A percentile compares a stretch with the other conserved stretches of the same genome.
Conservation (phyloP, 2,797 vertebrate species). For the Typhlichthys eigenmanni region DNA sequence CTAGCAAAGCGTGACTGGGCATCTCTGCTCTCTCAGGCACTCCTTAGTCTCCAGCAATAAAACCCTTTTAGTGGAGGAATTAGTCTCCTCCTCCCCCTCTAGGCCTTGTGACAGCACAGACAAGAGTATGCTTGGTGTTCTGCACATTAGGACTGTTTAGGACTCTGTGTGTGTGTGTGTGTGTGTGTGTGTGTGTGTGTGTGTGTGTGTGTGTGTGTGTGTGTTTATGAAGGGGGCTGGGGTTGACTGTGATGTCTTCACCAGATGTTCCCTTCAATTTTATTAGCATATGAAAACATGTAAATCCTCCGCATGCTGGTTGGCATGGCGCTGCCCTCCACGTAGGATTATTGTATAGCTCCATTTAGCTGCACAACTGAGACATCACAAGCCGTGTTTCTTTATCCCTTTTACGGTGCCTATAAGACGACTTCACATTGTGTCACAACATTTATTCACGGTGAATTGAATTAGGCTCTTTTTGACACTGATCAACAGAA, state of each 20-base stretch:
- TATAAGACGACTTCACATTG: no score
- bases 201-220: constrained; percentile 1
- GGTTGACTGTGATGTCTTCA: constrained; percentile 50
- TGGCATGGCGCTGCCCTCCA: constrained; percentile 40
- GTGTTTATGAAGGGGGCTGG: no score
- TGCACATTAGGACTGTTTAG: constrained; percentile 53
- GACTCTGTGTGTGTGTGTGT: constrained; percentile 5
- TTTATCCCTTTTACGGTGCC: constrained; percentile 23
- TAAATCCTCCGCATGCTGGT: constrained; percentile 41
- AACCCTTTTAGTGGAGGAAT: constrained; percentile 63
- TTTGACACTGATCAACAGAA: no score
- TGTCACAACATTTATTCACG: no score
- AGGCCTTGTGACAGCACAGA: constrained; percentile 60
- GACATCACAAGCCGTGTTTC: constrained; percentile 47
- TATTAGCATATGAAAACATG: constrained; percentile 63
- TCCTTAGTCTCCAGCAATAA: constrained; percentile 66
- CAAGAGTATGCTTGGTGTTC: constrained; percentile 53
- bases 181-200: constrained; percentile 7
- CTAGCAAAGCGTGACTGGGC: constrained; percentile 65
- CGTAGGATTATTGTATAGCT: constrained; percentile 59
- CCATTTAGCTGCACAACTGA: constrained; percentile 49
- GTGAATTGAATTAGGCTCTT: no score
- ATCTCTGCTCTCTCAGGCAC: constrained; percentile 40
- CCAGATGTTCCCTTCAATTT: constrained; percentile 72
- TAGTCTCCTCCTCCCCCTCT: constrained; percentile 61